These are phyloP conservation scores for Plagodis dolabraria DNA, from an alignment of 2,888 invertebrate genomes.

Conservation along the genomic window DNA sequence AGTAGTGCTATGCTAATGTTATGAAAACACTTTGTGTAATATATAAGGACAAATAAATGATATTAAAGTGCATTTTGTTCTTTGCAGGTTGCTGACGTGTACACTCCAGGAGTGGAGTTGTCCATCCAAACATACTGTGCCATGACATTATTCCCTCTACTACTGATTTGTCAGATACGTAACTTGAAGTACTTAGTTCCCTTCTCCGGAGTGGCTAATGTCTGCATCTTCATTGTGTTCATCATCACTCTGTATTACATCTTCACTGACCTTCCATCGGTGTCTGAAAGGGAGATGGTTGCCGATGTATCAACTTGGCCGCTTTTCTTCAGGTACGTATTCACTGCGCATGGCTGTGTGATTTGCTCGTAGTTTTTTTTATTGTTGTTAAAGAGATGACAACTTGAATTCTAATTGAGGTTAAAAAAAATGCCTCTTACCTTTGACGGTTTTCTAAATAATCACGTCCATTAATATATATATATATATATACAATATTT, in stretches of 20 bases:
- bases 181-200: conserved; percentile 94
- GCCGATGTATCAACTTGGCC: conserved; percentile 88
- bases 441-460: too few relatives aligned
- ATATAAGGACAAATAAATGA: too few relatives aligned
- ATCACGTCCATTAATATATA: too few relatives aligned
- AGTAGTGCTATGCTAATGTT: too few relatives aligned
- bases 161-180: conserved; percentile 89
- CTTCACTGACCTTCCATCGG: conserved; percentile 82
- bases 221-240: conserved; percentile 90
- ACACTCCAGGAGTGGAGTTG: conserved; percentile 69
- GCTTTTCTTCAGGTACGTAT: conserved; percentile 89
- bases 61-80: conserved; percentile 8
- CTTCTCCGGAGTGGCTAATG: conserved; percentile 94
- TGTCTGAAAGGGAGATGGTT: conserved; percentile 72
- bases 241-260: conserved; percentile 93
- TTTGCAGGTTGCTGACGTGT: conserved; percentile 79
- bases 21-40: too few relatives aligned
- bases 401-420: too few relatives aligned
- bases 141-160: conserved; percentile 87
- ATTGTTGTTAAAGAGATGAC: too few relatives aligned
- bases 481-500: too few relatives aligned
- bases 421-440: too few relatives aligned
- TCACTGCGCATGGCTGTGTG: too few relatives aligned
- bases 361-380: too few relatives aligned
- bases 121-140: conserved; percentile 87